Evolutionary conservation across 1,140 invertebrate species (phyloP).

Genomic region (Idris sp.): DNA sequence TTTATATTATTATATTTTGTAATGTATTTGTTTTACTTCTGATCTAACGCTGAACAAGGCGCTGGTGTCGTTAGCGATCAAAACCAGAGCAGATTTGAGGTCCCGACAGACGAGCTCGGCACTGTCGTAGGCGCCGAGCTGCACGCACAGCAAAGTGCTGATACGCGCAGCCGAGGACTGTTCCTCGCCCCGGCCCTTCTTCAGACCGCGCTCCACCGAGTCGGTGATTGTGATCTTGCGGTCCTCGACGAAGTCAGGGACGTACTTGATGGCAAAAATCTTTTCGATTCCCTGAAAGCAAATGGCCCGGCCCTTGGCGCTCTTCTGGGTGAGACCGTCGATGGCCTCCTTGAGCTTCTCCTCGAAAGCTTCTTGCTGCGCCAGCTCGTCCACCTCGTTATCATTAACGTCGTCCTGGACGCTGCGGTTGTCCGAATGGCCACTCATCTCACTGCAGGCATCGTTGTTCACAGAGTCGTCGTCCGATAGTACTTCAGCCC

Average conservation of each 20-base stretch:
- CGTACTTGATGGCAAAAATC: conserved; percentile 88
- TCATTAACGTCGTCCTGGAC: conserved; percentile 81
- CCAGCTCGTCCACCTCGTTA: conserved; percentile 80
- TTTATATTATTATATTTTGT: not conserved
- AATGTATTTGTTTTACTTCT: conserved; percentile 77
- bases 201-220: conserved; percentile 86
- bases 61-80: conserved; percentile 80
- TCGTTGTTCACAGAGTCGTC: conserved; percentile 86
- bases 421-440: conserved; percentile 82
- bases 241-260: conserved; percentile 87
- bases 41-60: conserved; percentile 79
- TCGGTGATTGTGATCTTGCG: conserved; percentile 89
- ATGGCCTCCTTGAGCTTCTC: conserved; percentile 92
- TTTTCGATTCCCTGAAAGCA: conserved; percentile 86
- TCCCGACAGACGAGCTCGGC: conserved; percentile 82
- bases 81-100: conserved; percentile 77
- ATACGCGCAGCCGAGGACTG: conserved; percentile 88
- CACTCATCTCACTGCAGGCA: conserved; percentile 82
- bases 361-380: conserved; percentile 88
- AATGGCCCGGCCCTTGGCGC: conserved; percentile 86
- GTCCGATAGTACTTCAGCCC: conserved; percentile 79
- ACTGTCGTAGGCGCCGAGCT: conserved; percentile 84
- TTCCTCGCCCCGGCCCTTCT: conserved; percentile 89
- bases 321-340: conserved; percentile 91
- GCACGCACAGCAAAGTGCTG: conserved; percentile 88